Evolutionary conservation across 1,140 invertebrate genomes (phyloP), one percentile per base, ranked within the genome.

Genomic region (Temnothorax longispinosus): DNA sequence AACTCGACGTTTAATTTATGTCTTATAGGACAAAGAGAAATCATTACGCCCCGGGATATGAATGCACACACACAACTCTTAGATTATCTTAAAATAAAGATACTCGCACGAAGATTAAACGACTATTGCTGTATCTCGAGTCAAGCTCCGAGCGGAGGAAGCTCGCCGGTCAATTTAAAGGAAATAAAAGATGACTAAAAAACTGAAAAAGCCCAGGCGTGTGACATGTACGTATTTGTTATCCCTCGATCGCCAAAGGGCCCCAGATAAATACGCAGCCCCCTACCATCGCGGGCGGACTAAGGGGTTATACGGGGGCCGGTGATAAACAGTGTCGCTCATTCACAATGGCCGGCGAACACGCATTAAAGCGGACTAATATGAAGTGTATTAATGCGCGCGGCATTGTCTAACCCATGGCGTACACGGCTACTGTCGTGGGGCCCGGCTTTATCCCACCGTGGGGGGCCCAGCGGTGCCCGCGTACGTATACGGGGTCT

Each of bases 241-340:
- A 94, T 93, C 84, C 91, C 88, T 87, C 89, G 92, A 94, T 95
- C 94, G 93, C 82, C 77, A 78, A 91, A 92, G 92, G 91, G 88
- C 92, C 75, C 91, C 91, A 93, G 93, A 94, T 92, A 95, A 95
- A 95, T 95, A 93, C 92, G 91, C 90, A 91, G 92, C 89, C 91
- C 92, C 87, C 67, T 60, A 56, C 78, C 27, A 76, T 84, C 88
- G 35, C 86, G 52, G 65, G 85, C 87, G 71, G 91, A 77, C 89
- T 44, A 92, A 86, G 89, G 88, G 90, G 77, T 87, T 88, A 89
- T 92, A 94, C 91, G 94, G 94, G 94, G 94, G 93, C 93, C 94
- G 93, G 94, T 95, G 94, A 95, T 95, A 95, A 95, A 95, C 95
- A 95, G 95, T 95, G 95, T 95, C 95, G 95, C 94, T 95, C 94